These are phyloP conservation scores for Platyura marginata DNA, from an alignment of 1,140 invertebrate genomes.

Conservation along the genomic window DNA sequence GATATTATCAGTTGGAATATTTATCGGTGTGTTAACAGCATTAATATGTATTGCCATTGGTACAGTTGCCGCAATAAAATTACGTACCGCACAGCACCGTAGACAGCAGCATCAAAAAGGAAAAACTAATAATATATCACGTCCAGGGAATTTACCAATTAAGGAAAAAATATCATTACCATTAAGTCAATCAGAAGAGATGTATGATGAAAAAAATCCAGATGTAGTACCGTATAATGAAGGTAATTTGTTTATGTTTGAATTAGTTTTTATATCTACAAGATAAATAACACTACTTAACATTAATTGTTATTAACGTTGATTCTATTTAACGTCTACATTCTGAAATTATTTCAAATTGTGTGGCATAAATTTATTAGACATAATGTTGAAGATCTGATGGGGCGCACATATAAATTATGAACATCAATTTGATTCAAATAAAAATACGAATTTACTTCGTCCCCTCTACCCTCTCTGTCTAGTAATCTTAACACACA, in stretches of 20 bases:
- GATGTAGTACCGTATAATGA: slow-evolving; percentile 72
- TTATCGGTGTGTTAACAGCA: slow-evolving; percentile 50
- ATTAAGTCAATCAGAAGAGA: slow-evolving; percentile 41
- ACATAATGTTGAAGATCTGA: no score
- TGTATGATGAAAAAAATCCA: slow-evolving; percentile 66
- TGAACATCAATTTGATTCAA: no score
- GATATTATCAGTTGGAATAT: slow-evolving; percentile 40
- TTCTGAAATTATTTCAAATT: no score
- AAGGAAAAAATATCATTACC: slow-evolving; percentile 48
- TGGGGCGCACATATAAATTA: no score
- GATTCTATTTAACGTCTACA: no score
- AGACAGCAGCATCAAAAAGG: slow-evolving; percentile 21
- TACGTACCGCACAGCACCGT: slow-evolving; percentile 33
- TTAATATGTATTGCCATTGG: slow-evolving; percentile 46
- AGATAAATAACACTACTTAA: no score
- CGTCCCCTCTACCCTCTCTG: no score
- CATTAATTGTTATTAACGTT: no score
- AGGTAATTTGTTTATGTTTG: slow-evolving; percentile 37
- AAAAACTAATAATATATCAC: slow-evolving; percentile 14
- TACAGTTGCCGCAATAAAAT: slow-evolving; percentile 47
- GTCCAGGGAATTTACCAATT: slow-evolving; percentile 39
- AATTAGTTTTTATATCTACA: no score
- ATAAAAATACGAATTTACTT: no score
- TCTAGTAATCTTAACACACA: no score
- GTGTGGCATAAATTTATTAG: no score